Base-by-base conservation (phyloP, 2,797 vertebrate species). In the Pipistrellus pygmaeus region DNA sequence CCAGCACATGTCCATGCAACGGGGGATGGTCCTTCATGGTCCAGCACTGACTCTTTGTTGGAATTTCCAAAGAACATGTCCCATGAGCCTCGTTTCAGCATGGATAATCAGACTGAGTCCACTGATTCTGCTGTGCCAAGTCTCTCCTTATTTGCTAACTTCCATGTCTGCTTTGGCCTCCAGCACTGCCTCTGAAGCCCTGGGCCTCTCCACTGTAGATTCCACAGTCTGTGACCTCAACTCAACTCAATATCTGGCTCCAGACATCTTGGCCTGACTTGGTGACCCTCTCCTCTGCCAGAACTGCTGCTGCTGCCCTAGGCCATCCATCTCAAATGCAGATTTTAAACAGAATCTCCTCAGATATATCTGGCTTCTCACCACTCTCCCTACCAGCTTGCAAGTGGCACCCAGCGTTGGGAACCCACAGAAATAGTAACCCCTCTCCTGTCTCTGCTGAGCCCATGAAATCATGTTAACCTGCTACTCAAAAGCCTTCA, bases 221-320 rank as follows among this genome's bases (percentile, higher is more conserved):
- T 92, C 91, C 80, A 80, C 20, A 78, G 82, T 48, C 48, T 0
- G 0, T 88, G 93, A 96, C 96, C 95, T 96, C 13, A 10, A 69
- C 88, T 96, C 92, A 96, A 93, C 96, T 96, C 88, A 13, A 0
- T 27, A 46, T 95, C 88, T 95, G 95, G 82, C 57, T 91, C 87
- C 69, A 90, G 82, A 38, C 41, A 68, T 48, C 48, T 46, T 8
- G n/a, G 9, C 20, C 35, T 87, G 64, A 88, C 38, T 35, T 48
- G 21, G 27, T 66, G 51, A 8, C 44, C 35, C 8, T 66, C 46
- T 76, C 20, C 25, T 6, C 75, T 83, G 38, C 57, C 72, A 41
- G 77, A 38, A 68, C 35, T 25, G 7, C 13, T 20, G 32, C 25
- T 3, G 30, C 57, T 71, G 62, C 51, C 44, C 41, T 44, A 7